phyloP scores from a whole-genome alignment of 2,888 invertebrate genomes.

The Brenthis hecate region DNA sequence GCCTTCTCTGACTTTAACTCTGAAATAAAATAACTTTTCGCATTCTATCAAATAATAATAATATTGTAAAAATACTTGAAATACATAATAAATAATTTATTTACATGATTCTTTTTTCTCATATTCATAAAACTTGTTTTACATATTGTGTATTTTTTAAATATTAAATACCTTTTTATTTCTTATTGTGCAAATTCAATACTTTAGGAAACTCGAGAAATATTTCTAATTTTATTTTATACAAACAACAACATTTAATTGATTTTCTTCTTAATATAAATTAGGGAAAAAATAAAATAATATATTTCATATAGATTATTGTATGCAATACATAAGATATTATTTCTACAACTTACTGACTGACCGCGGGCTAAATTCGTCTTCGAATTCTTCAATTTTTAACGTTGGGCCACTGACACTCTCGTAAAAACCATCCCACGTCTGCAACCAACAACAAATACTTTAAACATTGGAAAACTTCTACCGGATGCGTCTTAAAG shows the following conservation, averaged over 20 bases:
- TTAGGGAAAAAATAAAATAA: neutral
- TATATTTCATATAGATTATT: no score
- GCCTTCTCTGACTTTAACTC: slow-evolving; percentile 41
- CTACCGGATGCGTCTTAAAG: neutral
- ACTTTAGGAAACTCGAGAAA: no score
- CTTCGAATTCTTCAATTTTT: slow-evolving; percentile 66
- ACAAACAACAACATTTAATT: no score
- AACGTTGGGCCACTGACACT: slow-evolving; percentile 60
- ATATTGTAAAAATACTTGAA: no score
- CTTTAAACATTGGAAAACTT: slow-evolving; percentile 4
- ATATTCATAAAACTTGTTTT: neutral
- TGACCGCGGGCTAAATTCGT: slow-evolving; percentile 64
- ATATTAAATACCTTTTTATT: neutral
- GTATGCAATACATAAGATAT: neutral
- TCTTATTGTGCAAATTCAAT: no score
- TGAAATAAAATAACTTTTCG: slow-evolving; percentile 22
- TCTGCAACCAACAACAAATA: slow-evolving; percentile 49
- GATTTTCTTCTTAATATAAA: neutral
- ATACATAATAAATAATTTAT: no score
- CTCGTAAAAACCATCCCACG: slow-evolving; percentile 72
- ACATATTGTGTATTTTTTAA: neutral
- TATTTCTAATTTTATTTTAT: no score
- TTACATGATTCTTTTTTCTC: no score
- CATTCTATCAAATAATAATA: neutral
- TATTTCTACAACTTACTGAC: slow-evolving; percentile 49